Conservation (phyloP, 2,888 invertebrate species). For the Chloromyia formosa region DNA sequence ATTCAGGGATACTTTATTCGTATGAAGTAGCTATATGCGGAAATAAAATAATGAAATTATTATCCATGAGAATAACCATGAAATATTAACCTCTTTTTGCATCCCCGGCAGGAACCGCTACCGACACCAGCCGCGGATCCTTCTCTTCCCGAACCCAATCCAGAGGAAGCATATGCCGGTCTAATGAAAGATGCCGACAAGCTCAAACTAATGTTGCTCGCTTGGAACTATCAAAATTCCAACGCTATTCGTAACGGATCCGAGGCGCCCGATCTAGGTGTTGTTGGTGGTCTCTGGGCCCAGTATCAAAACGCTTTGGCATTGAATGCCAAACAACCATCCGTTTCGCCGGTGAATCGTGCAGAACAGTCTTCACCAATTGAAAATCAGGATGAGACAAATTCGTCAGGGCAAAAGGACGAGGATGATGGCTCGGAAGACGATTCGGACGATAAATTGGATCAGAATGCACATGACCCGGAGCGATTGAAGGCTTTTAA, state of each 20-base stretch:
- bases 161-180: constrained; percentile 61
- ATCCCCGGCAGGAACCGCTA: constrained; percentile 50
- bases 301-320: constrained; percentile 84
- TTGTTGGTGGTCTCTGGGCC: constrained; percentile 84
- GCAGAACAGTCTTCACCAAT: constrained; percentile 71
- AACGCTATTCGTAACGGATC: constrained; percentile 71
- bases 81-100: too few species aligned
- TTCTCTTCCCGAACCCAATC: constrained; percentile 49
- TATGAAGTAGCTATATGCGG: too few species aligned
- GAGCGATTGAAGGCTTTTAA: constrained; percentile 96
- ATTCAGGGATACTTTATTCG: too few species aligned
- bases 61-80: too few species aligned
- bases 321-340: constrained; percentile 70
- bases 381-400: constrained; percentile 81
- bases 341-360: constrained; percentile 63
- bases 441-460: constrained; percentile 90
- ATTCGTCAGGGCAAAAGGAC: constrained; percentile 88
- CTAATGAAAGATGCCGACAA: constrained; percentile 84
- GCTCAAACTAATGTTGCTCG: constrained; percentile 87
- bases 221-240: constrained; percentile 88
- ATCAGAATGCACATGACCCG: constrained; percentile 88
- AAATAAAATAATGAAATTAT: too few species aligned
- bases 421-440: constrained; percentile 84
- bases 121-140: constrained; percentile 54
- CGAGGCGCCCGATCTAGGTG: constrained; percentile 62